Conservation (phyloP, 1,140 invertebrate genomes). For the Panulirus ornatus region DNA sequence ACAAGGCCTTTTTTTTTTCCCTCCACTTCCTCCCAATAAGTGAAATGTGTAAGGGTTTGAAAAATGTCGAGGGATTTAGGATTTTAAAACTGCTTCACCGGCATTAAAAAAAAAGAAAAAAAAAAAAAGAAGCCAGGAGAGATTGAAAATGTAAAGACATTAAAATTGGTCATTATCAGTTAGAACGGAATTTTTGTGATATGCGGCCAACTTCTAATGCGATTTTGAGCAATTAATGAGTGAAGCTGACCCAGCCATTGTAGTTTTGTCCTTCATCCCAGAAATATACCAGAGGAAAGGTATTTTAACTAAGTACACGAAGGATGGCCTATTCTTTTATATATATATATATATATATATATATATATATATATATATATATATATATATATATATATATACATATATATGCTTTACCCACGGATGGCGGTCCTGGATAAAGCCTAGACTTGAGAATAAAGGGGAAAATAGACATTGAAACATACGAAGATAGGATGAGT, state of each 20-base stretch:
- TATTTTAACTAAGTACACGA: too few relatives aligned
- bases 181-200: neutral
- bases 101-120: neutral
- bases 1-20: too few relatives aligned
- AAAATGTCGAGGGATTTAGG: neutral
- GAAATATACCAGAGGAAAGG: neutral
- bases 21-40: too few relatives aligned
- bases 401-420: neutral
- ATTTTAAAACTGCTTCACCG: slow-evolving; percentile 25
- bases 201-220: slow-evolving; percentile 39
- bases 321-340: neutral
- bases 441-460: too few relatives aligned
- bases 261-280: slow-evolving; percentile 11
- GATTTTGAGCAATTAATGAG: slow-evolving; percentile 53
- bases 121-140: neutral
- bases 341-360: neutral
- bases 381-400: slow-evolving; percentile 14
- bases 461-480: too few relatives aligned
- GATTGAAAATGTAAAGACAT: slow-evolving; percentile 24
- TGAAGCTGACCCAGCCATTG: slow-evolving; percentile 2
- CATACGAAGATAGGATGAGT: too few relatives aligned
- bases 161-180: slow-evolving; percentile 40
- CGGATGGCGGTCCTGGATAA: too few relatives aligned
- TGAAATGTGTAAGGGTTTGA: too few relatives aligned
- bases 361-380: slow-evolving; percentile 14